phyloP scores from a whole-genome alignment of 2,888 invertebrate genomes.

The Nasonovia ribisnigri region DNA sequence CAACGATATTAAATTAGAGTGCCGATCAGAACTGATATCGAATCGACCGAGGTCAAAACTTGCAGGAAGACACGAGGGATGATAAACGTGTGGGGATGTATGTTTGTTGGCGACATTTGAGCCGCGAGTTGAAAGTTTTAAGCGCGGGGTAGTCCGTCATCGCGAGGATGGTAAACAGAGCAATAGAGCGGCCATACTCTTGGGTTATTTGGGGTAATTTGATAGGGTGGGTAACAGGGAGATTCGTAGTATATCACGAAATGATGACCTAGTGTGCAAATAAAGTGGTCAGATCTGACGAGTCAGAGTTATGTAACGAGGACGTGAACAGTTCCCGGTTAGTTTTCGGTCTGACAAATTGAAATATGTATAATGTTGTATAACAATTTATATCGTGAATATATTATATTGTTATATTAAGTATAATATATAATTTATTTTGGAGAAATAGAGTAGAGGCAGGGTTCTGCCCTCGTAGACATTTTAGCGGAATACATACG shows the following conservation, averaged over 20 bases:
- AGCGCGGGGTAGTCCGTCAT: not conserved
- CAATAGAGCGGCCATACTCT: not conserved
- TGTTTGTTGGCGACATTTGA: not conserved
- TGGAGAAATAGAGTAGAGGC: too few relatives aligned
- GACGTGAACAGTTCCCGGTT: too few relatives aligned
- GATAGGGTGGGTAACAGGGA: not conserved
- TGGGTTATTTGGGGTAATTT: not conserved
- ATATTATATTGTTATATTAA: too few relatives aligned
- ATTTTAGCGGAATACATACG: too few relatives aligned
- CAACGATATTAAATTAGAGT: not conserved
- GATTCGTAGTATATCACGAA: not conserved
- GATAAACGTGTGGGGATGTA: not conserved
- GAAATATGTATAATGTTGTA: too few relatives aligned
- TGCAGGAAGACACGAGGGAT: not conserved
- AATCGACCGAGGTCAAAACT: not conserved
- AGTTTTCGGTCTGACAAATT: too few relatives aligned
- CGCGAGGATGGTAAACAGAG: not conserved
- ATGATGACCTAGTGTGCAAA: not conserved
- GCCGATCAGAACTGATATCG: not conserved
- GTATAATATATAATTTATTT: too few relatives aligned
- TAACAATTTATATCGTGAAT: too few relatives aligned
- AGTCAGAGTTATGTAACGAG: too few relatives aligned
- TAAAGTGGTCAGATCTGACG: not conserved
- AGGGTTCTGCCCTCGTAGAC: too few relatives aligned
- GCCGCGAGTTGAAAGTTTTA: not conserved